phyloP scores from a whole-genome alignment of 1,140 invertebrate genomes.

The Cecropterus lyciades region DNA sequence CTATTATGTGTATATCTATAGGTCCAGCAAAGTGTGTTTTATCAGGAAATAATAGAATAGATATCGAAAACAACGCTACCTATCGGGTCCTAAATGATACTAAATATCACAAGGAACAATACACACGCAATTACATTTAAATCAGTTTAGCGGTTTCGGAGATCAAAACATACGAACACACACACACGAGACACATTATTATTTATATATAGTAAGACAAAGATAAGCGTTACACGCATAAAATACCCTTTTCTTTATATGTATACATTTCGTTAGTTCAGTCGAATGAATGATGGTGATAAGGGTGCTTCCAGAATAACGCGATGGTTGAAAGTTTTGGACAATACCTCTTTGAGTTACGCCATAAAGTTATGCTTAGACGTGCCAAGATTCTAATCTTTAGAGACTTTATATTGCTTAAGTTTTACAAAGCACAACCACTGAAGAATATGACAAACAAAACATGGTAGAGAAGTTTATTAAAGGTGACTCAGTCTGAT shows the following conservation, averaged over 20 bases:
- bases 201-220: too few relatives aligned
- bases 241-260: not conserved
- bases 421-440: conserved; percentile 22
- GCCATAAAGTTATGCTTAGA: conserved; percentile 24
- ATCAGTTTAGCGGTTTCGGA: too few relatives aligned
- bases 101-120: too few relatives aligned
- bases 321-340: conserved; percentile 7
- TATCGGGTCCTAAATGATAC: too few relatives aligned
- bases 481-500: too few relatives aligned
- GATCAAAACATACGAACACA: too few relatives aligned
- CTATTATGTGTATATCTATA: too few relatives aligned
- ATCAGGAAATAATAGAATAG: too few relatives aligned
- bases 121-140: too few relatives aligned
- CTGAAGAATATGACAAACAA: conserved; percentile 28
- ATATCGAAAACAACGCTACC: too few relatives aligned
- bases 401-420: conserved; percentile 29
- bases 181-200: too few relatives aligned
- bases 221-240: not conserved
- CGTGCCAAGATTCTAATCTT: conserved; percentile 28
- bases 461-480: conserved; percentile 49
- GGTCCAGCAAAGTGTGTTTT: too few relatives aligned
- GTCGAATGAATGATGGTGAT: not conserved
- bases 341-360: conserved; percentile 27
- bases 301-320: conserved; percentile 11
- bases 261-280: not conserved